Conservation (phyloP, 2,888 invertebrate species). For the Crematogaster levior region DNA sequence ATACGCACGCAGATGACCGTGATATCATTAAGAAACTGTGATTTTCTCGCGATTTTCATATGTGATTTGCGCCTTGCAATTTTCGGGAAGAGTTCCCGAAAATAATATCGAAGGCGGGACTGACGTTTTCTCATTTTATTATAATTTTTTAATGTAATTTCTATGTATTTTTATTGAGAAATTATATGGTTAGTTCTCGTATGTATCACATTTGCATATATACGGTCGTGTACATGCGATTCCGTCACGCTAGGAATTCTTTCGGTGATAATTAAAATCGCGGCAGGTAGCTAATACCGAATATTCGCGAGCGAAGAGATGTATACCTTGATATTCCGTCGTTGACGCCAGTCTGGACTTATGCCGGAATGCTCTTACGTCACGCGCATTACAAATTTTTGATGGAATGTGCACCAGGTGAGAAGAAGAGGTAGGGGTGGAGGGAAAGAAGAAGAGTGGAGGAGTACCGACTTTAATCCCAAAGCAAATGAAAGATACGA, state of each 20-base stretch:
- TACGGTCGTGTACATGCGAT: background rate
- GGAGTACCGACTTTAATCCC: constrained; percentile 43
- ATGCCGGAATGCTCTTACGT: constrained; percentile 50
- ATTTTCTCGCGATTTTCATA: background rate
- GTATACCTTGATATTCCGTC: constrained; percentile 32
- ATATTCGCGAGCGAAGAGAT: constrained; percentile 13
- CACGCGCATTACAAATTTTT: constrained; percentile 41
- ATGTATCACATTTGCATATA: background rate
- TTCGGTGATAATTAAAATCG: constrained; percentile 4
- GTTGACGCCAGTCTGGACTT: constrained; percentile 47
- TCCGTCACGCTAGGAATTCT: background rate
- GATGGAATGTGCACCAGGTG: constrained; percentile 38
- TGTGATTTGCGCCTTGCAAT: background rate
- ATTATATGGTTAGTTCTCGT: background rate
- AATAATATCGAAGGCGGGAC: background rate
- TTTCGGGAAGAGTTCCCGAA: background rate
- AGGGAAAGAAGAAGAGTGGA: background rate
- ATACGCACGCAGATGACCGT: background rate
- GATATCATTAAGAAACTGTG: background rate
- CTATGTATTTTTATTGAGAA: background rate
- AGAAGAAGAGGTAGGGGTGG: background rate
- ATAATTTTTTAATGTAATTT: background rate
- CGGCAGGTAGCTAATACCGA: constrained; percentile 36
- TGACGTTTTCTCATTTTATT: background rate
- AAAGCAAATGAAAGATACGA: constrained; percentile 54